Evolutionary conservation across 2,113 vertebrate genomes (phyloP), one percentile per base, ranked within the genome.

Genomic region (Isurus oxyrinchus): DNA sequence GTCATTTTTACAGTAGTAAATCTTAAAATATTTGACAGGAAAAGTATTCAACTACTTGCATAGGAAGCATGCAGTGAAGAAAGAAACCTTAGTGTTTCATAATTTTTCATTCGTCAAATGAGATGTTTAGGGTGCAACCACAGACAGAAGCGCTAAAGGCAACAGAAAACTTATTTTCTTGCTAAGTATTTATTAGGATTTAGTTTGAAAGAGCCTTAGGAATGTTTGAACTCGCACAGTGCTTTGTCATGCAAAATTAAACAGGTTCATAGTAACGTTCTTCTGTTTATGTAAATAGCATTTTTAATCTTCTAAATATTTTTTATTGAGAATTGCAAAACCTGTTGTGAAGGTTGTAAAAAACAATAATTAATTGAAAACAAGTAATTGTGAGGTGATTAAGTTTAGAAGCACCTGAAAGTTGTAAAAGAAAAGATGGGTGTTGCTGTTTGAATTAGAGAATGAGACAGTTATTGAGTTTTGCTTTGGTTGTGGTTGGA

Each of bases 1-100:
- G 94, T 95, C 94, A 95, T 95, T 95, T 61, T 67, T 95, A 95
- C 76, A 44, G 11, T 14, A 35, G 67, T 95, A 95, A 27, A 53
- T 95, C 67, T 76, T 95, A 35, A 72, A 95, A 72, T 55, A 95
- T 95, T 72, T 95, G 66, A 53, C 66, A 95, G 67, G 49, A 55
- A 35, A 95, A 72, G 27, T 76, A 76, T 95, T 95, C 94, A 69
- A 61, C 40, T 95, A 53, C n/a, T 49, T 95, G 49, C 25, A 72
- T 53, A 35, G 67, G 94, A 72, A 72, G 27, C 94, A 67, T 19
- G 53, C 44, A 5, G 27, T 31, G 49, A 72, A 53, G 67, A 72
- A 72, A 95, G 67, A 95, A 31, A 27, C 49, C 11, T 72, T 55
- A 53, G 44, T 55, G 11, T 95, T 53, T 76, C 11, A 55, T 66